These are phyloP conservation scores for Candidula unifasciata DNA, from an alignment of 2,888 invertebrate species.

Conservation along the genomic window DNA sequence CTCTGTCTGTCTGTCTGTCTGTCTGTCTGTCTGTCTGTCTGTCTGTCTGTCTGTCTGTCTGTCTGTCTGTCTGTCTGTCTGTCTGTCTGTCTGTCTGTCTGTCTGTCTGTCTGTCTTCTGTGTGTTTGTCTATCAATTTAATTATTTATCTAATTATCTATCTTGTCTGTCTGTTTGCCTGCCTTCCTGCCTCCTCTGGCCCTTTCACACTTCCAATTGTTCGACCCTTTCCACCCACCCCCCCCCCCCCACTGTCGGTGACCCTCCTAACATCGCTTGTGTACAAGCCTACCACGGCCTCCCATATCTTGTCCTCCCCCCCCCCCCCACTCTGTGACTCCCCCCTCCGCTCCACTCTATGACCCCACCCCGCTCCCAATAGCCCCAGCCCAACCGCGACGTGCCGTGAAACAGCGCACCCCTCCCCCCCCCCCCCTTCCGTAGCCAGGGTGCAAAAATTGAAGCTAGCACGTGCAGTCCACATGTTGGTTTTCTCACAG, in stretches of 20 bases:
- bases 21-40: neutral
- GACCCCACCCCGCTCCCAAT: neutral
- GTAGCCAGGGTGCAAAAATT: constrained; percentile 33
- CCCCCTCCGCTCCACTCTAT: neutral
- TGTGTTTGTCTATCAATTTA: neutral
- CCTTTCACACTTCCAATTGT: neutral
- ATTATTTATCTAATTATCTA: neutral
- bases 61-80: neutral
- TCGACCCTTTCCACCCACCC: neutral
- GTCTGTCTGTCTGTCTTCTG: neutral
- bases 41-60: neutral
- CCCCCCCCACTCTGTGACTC: neutral
- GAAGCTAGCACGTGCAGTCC: constrained; percentile 21
- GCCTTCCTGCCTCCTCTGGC: neutral
- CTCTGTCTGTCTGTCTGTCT: neutral
- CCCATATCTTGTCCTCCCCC: neutral
- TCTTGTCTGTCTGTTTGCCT: neutral
- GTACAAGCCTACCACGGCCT: neutral
- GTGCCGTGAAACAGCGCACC: neutral
- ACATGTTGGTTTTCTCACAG: constrained; percentile 46
- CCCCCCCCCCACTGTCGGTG: no score
- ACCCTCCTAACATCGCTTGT: neutral
- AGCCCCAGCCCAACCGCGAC: neutral
- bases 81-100: neutral
- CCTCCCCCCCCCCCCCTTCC: neutral